Evolutionary conservation across 2,888 invertebrate genomes (phyloP), one percentile per base, ranked within the genome.

Genomic region (Oscheius sp.): DNA sequence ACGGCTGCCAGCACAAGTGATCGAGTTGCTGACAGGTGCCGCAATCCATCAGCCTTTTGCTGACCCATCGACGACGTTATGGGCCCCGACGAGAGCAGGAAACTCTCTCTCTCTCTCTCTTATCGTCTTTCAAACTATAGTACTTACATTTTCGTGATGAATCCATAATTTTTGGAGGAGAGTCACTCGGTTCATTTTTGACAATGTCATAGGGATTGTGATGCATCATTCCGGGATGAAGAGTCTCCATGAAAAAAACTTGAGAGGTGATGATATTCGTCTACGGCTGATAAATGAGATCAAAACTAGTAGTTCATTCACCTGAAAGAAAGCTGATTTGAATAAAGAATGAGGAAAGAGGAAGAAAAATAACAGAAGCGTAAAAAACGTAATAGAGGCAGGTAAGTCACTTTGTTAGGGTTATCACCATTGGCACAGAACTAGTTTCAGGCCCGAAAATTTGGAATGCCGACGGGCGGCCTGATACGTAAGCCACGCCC

Each of bases 161-260:
- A 17, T 66, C 66, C 69, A 72, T n/a, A 24, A 67, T 30, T 20
- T 72, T 72, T 33, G 77, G 67, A 9, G 72, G 75, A 30, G 72
- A 67, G 14, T 71, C 56, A 28, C 68, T 65, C 36, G 74, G 74
- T 64, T 80, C 76, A 24, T 51, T 65, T 66, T 77, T 80, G 54
- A 77, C 74, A 50, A 77, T 72, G 0, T 80, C 79, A 56, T 80
- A 80, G 26, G 77, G 77, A 63, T 75, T 77, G 54, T 77, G 77
- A 54, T 77, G 74, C 65, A 74, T 63, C 71, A 76, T 68, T n/a
- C 54, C 54, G 17, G 54, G 54, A 28, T 59, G 59, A 8, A 44
- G 24, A n/a, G 45, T 28, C 41, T 59, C 59, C 59, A 59, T 59
- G 26, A 9, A 4, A 30, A 17, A 9, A 38, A 36, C 38, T 24